A percentile compares a stretch with the other conserved stretches of the same genome.
These are phyloP conservation scores for Notiomystis cincta DNA, from an alignment of 2,113 vertebrate genomes.

Conservation along the genomic window DNA sequence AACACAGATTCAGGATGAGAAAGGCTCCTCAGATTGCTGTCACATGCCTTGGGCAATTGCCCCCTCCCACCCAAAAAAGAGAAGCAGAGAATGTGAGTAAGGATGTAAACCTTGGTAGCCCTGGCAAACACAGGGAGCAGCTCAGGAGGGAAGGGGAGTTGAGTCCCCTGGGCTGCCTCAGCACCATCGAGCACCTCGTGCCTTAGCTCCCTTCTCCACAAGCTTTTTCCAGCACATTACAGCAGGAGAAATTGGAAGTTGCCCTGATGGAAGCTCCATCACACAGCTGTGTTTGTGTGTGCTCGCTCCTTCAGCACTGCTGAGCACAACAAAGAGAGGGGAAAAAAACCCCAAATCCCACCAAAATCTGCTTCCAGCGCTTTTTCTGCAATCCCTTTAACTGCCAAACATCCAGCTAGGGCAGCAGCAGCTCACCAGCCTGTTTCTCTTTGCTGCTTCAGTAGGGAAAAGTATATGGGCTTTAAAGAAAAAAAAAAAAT, in stretches of 20 bases:
- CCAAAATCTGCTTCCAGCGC: not conserved
- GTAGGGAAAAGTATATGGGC: not conserved
- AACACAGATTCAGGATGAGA: not conserved
- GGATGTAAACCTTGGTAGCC: not conserved
- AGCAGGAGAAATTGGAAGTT: not conserved
- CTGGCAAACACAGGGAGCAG: not conserved
- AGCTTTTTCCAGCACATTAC: not conserved
- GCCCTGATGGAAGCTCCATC: not conserved
- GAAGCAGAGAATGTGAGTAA: not conserved
- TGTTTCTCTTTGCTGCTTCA: not conserved
- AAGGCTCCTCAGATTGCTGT: not conserved
- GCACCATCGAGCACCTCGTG: not conserved
- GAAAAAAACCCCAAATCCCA: not conserved
- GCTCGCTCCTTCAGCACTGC: not conserved
- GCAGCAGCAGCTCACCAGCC: not conserved
- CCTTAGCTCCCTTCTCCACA: not conserved
- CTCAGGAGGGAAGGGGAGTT: not conserved
- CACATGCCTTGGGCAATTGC: not conserved
- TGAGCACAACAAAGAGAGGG: not conserved
- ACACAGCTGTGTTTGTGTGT: not conserved
- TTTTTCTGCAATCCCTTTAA: not conserved
- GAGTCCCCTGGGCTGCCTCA: not conserved
- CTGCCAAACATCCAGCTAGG: not conserved
- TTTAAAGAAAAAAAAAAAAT: not conserved
- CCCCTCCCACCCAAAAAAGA: not conserved